Base-by-base conservation (phyloP, 2,888 invertebrate genomes). In the Matsumyia berberina region DNA sequence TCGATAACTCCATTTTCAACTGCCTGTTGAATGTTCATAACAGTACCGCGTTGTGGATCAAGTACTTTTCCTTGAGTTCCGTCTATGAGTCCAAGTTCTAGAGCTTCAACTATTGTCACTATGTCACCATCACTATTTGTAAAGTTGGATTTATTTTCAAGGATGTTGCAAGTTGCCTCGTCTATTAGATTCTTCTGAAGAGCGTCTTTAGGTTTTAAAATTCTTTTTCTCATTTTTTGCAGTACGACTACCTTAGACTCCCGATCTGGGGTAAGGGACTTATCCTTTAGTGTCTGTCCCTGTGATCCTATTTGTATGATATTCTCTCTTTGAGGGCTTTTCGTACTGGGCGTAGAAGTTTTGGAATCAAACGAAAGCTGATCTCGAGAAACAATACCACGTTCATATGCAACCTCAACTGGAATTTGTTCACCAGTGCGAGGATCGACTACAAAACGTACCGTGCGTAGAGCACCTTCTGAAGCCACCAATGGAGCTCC, bases 11-110 rank as follows among this genome's bases (percentile, higher is more conserved):
- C 97, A 86, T 96, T 94, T 62, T 95, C 94, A 33, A 98, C 93
- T 0, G 98, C 99, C 92, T 97, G 95, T 77, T 95, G 94, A 73
- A 99, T 95, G 8, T 94, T 95, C 9, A 98, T 89, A 8, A 95
- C 91, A 87, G 97, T 95, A 58, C 97, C 96, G 80, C 95, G 94
- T 89, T 96, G 94, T 1, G 96, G 96, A 92, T 99, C 98, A 5
- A 95, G 92, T 80, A 98, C 95, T 87, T 94, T 94, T 24, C 98
- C 98, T 55, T 93, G 93, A 60, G 94, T 93, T 55, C 96, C 95
- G 90, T 96, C 94, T 58, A 98, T 92, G 86, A 95, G 93, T 2
- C 95, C 95, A 5, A 92, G 91, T 82, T 94, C 94, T 17, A 98
- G 92, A 2, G 97, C 97, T 90, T 96, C 96, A 69, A 94, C 93